Evolutionary conservation across 2,113 vertebrate species (phyloP), one percentile per base, ranked within the genome.

Genomic region (Pygoscelis antarcticus): DNA sequence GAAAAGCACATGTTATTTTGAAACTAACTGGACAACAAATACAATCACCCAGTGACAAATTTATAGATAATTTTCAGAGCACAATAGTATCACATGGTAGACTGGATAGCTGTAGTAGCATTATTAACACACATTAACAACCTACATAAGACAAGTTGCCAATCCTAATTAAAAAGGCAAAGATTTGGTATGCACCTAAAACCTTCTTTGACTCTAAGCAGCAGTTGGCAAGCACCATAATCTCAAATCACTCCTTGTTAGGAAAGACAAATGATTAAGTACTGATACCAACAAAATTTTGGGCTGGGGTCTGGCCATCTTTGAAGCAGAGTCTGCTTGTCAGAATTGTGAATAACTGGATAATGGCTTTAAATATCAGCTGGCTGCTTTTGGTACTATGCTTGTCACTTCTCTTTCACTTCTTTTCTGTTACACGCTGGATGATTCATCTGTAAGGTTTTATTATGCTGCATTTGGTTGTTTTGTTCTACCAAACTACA

Each of bases 401-500:
- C 46, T 78, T 90, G 78, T 80, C 94, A 90, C 82, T 66, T 62
- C 42, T 47, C 47, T 85, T 91, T 65, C 3, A 3, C 57, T 89
- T 61, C 74, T 46, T 62, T 25, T 12, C 83, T 51, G 70, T 8
- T 87, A 29, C 54, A 18, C 1, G 0, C 6, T 5, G 80, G 62
- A 77, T 0, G 6, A 80, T 26, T 80, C 5, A 18, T 51, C 62
- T 46, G 55, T 21, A 55, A 78, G 38, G 90, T 84, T 94, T 94
- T 40, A 82, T 44, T 87, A 68, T 47, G 75, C 71, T 36, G 81
- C 75, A 49, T 47, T 91, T 64, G 66, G 74, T 80, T 83, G 87
- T 89, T 95, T 83, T 94, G 51, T 90, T 93, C 93, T 40, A 93
- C 84, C 79, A 51, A 92, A 71, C 84, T 29, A 47, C 71, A 95